Evolutionary conservation across 2,888 invertebrate genomes (phyloP), one percentile per base, ranked within the genome.

Genomic region (Ochropleura plecta): DNA sequence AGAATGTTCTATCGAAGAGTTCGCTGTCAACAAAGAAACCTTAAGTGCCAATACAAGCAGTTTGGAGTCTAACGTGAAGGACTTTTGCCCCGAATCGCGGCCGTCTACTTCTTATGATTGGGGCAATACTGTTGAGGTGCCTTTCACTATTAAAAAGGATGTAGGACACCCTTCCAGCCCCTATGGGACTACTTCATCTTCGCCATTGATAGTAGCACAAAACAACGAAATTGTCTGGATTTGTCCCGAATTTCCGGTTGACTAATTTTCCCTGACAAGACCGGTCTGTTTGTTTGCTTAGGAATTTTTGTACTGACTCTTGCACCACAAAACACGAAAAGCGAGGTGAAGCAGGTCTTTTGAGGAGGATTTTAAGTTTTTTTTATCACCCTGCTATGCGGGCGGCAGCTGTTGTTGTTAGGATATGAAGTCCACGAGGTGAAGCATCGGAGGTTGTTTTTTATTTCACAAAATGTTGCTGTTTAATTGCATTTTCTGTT

Each of bases 41-140:
- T 0, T 3, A 16, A 48, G 7, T 40, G 10, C 5, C 51, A 8
- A 63, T 10, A 12, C 16, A 40, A n/a, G n/a, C 9, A 14, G 40
- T 66, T 48, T 40, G 8, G 69, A 69, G 10, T 16, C n/a, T 20
- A 48, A 16, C 0, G 48, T 64, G n/a, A 67, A 67, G 48, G 67
- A 67, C n/a, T 48, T 48, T 7, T n/a, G 7, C n/a, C 48, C 67
- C 48, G 48, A 40, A n/a, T 48, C 67, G 12, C 48, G 0, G 5
- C n/a, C 69, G 30, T 40, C 69, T 20, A 67, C 48, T 66, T 69
- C 69, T 40, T 7, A 10, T 48, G 7, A n/a, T 30, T 3, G 7
- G 14, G 30, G 30, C n/a, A 40, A 65, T 40, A 16, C n/a, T 65
- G 7, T 18, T 14, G 18, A 46, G 3, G 59, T 30, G 18, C 69